A percentile compares a stretch with the other conserved stretches of the same genome.
Evolutionary conservation across 2,113 vertebrate species (phyloP).

Genomic region (Parus major): DNA sequence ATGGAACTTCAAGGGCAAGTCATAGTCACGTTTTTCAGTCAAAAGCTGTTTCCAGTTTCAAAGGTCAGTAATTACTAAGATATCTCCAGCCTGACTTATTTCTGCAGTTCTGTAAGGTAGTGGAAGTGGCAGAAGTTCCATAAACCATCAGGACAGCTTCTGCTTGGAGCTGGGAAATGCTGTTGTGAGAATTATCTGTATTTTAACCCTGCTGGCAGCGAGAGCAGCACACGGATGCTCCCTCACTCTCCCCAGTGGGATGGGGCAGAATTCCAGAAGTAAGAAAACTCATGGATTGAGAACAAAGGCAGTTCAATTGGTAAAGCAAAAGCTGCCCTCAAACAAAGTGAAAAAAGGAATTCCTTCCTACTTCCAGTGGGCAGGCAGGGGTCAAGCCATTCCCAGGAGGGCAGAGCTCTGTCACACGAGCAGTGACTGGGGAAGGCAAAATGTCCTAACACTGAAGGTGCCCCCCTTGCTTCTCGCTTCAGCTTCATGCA

Average conservation of each 20-base stretch:
- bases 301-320: background rate
- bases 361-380: background rate
- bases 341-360: background rate
- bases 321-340: background rate
- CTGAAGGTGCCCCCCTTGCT: background rate
- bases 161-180: background rate
- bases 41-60: background rate
- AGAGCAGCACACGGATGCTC: background rate
- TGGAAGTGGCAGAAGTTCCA: background rate
- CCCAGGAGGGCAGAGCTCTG: background rate
- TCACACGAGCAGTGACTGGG: background rate
- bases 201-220: background rate
- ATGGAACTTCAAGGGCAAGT: background rate
- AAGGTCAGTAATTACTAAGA: background rate
- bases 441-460: background rate
- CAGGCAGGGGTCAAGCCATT: background rate
- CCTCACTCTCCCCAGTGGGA: accelerated
- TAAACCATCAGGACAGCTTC: background rate
- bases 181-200: background rate
- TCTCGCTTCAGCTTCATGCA: accelerated
- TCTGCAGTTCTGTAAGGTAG: background rate
- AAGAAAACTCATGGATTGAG: background rate
- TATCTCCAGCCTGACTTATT: background rate
- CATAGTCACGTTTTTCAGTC: background rate
- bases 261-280: background rate